Evolutionary conservation across 2,888 invertebrate species (phyloP), one percentile per base, ranked within the genome.

Genomic region (Linyphia triangularis): DNA sequence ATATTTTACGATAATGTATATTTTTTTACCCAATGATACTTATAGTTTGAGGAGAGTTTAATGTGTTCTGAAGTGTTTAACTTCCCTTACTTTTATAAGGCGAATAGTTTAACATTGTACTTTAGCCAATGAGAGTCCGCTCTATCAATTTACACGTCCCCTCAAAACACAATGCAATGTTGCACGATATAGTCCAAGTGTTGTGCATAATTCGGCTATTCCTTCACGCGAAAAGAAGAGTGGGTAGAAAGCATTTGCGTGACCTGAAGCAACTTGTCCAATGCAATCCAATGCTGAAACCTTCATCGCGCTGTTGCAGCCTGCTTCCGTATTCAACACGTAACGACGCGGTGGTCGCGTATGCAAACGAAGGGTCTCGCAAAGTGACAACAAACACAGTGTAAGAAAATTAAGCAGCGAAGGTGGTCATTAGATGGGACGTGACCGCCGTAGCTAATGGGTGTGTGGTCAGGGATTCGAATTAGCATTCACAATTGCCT

Each of bases 371-470:
- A 75, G 83, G 72, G 72, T 40, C 65, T 30, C 16, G 51, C n/a
- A 78, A 85, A 85, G 85, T 85, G 85, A 85, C 85, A 85, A 85
- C 78, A 85, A 78, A 85, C 78, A 85, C 70, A 77, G 78, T 57
- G 70, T 70, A 78, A 85, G 85, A 85, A 85, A 78, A 85, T 85
- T 78, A 78, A 85, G 85, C 59, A 59, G 37, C 33, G 33, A 77
- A 85, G 78, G 77, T 40, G 69, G 77, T 69, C 85, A 85, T 85
- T 85, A 85, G 59, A 70, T 13, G 19, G 37, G 70, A 85, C 85
- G 85, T 85, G 85, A 85, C 85, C 70, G 61, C 40, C 19, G 69
- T 85, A 67, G 61, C 77, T 78, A 85, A 85, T 85, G 28, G 30
- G 30, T 22, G 65, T 40, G 69, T 59, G 43, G 33, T 63, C 63